A percentile compares a stretch with the other conserved stretches of the same genome.
Evolutionary conservation across 2,888 invertebrate species (phyloP).

Genomic region (Gymnocheta viridis): DNA sequence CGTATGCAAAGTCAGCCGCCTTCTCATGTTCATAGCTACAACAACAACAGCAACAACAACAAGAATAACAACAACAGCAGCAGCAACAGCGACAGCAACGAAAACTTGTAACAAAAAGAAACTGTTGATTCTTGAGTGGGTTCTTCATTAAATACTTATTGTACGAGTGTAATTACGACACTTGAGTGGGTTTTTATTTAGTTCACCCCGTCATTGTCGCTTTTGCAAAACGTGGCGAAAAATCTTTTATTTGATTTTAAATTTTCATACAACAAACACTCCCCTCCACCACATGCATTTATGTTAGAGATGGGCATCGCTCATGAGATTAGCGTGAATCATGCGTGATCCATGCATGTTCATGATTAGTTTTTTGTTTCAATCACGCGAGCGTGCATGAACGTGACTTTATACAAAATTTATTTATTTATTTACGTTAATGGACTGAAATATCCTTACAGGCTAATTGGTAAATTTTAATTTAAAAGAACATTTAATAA

Average conservation of each 20-base stretch:
- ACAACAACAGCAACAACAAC: neutral
- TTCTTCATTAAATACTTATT: conserved; percentile 63
- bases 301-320: too few species aligned
- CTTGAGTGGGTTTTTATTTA: conserved; percentile 63
- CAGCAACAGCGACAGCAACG: neutral
- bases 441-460: too few species aligned
- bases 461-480: too few species aligned
- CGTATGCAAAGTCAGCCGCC: neutral
- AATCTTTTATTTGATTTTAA: neutral
- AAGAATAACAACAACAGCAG: neutral
- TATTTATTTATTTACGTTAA: too few species aligned
- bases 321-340: too few species aligned
- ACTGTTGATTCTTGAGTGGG: conserved; percentile 67
- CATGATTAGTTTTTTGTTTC: too few species aligned
- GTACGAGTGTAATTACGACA: conserved; percentile 51
- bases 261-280: too few species aligned
- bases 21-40: neutral
- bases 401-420: too few species aligned
- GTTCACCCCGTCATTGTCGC: conserved; percentile 13
- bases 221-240: neutral
- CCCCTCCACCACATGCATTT: too few species aligned
- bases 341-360: too few species aligned
- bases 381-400: too few species aligned
- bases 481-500: too few species aligned
- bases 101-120: conserved; percentile 17